Evolutionary conservation across 2,888 invertebrate genomes (phyloP), one percentile per base, ranked within the genome.

Genomic region (Pediacus dermestoides): DNA sequence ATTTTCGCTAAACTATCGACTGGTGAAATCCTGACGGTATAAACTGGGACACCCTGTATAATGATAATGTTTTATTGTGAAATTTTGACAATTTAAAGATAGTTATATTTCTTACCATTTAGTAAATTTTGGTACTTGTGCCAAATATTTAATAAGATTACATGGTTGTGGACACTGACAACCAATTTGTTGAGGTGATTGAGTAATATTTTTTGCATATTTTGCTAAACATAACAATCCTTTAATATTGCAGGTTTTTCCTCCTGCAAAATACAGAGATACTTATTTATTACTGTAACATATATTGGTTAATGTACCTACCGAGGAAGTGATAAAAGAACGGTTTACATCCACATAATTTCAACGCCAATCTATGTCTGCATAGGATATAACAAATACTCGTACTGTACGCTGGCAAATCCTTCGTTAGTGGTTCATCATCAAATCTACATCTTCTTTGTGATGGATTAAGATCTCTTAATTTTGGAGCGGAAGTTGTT

Each of bases 291-390:
- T 26, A 11, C 7, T 26, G 6, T 12, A 22, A n/a, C 11, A 22
- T 6, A 13, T 32, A 10, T n/a, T n/a, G n/a, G n/a, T n/a, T 30
- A 30, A 14, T 8, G n/a, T 14, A 47, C 39, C 50, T 63, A 74
- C 78, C 72, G 52, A 74, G 71, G 50, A 74, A 74, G 34, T 73
- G 71, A 47, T 80, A 79, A 53, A 78, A 80, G 46, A 75, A 78
- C 0, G 81, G 81, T 14, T 68, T 70, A 53, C 81, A 81, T 1
- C 74, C 74, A 46, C 81, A 81, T 2, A 73, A 52, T 30, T 73
- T 61, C 25, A 73, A 37, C 0, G 76, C 73, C 4, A 76, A 43
- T 15, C 64, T 61, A 48, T 74, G 74, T 7, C 80, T 64, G 50
- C 81, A 82, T 1, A 71, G 57, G 35, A 76, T 67, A 1, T 75